These are phyloP conservation scores for Ahaetulla prasina DNA, from an alignment of 2,113 vertebrate genomes.

Conservation along the genomic window DNA sequence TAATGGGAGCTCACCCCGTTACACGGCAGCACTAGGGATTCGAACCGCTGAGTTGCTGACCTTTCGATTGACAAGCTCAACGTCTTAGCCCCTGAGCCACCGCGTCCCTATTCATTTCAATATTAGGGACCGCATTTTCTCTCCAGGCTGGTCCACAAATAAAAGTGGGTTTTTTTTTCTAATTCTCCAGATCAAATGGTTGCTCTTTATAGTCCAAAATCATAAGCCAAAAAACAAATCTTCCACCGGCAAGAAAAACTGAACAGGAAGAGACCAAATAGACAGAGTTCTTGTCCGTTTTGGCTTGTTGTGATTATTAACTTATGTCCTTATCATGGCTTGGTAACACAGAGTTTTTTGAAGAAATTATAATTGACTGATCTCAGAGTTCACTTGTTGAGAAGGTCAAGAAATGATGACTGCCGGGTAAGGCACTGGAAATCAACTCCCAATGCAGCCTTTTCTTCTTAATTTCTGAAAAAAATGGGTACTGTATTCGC, in stretches of 20 bases:
- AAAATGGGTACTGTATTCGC: not conserved
- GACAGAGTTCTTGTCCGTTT: not conserved
- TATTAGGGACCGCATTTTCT: not conserved
- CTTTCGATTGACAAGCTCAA: too few species aligned
- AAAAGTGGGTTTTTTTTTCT: not conserved
- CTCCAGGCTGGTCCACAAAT: not conserved
- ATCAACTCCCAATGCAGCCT: not conserved
- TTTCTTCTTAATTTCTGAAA: not conserved
- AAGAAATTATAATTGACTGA: not conserved
- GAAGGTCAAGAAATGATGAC: not conserved
- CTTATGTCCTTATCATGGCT: not conserved
- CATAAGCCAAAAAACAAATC: not conserved
- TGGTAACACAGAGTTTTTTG: not conserved
- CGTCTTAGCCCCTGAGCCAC: too few species aligned
- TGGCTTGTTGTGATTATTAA: not conserved
- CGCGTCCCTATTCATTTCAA: too few species aligned
- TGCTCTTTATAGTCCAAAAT: not conserved
- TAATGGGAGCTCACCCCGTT: too few species aligned
- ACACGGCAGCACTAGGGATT: too few species aligned
- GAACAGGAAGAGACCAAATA: not conserved
- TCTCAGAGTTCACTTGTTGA: not conserved
- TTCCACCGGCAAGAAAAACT: not conserved
- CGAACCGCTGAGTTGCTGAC: too few species aligned
- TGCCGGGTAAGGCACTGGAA: not conserved
- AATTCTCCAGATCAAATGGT: not conserved